A percentile compares a stretch with the other conserved stretches of the same genome.
Conservation (phyloP, 2,888 invertebrate genomes). For the Mesoligia furuncula region DNA sequence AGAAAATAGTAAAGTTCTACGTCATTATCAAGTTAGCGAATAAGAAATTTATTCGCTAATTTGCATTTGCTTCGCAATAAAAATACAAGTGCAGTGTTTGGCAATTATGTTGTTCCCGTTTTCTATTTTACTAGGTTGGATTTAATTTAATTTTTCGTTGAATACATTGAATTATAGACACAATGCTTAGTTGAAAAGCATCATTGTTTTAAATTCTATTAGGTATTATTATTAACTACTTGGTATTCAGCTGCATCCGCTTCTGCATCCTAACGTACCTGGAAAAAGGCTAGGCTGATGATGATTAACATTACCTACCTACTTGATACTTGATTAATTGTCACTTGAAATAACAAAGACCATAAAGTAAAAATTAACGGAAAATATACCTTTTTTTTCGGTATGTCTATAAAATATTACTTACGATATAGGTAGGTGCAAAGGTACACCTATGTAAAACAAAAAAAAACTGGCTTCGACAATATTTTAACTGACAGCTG, state of each 20-base stretch:
- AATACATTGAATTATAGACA: background rate
- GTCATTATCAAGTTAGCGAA: constrained; percentile 18
- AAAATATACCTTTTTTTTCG: background rate
- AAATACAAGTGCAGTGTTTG: background rate
- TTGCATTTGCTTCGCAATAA: constrained; percentile 1
- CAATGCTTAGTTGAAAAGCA: background rate
- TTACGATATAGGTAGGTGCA: background rate
- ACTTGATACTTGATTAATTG: background rate
- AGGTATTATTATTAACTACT: background rate
- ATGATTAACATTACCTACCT: background rate
- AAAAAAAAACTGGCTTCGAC: background rate
- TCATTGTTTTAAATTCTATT: background rate
- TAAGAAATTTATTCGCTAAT: constrained; percentile 9
- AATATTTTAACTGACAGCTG: background rate
- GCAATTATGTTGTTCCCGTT: background rate
- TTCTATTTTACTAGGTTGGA: background rate
- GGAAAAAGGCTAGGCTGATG: background rate
- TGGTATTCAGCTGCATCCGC: background rate
- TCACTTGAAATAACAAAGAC: background rate
- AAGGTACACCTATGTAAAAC: background rate
- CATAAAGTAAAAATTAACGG: background rate
- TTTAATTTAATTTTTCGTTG: background rate
- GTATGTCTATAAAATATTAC: background rate
- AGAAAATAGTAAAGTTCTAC: background rate
- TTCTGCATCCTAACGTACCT: background rate